Evolutionary conservation across 2,888 invertebrate genomes (phyloP).

Genomic region (Barypeithes pellucidus): DNA sequence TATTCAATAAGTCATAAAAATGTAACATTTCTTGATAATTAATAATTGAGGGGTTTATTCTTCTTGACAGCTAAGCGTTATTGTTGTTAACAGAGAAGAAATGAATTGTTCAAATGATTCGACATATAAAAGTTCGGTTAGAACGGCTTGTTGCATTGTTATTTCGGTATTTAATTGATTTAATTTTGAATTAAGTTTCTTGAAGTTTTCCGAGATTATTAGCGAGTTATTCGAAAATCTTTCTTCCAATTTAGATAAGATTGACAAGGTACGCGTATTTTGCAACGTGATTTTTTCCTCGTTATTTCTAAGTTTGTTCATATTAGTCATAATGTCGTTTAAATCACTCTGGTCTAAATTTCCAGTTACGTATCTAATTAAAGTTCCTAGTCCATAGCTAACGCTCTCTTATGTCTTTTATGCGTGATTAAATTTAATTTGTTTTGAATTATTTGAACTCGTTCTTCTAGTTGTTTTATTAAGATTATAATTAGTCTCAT

Average conservation of each 20-base stretch:
- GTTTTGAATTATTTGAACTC: neutral
- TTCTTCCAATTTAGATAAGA: constrained; percentile 14
- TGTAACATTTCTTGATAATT: neutral
- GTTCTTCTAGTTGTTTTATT: constrained; percentile 16
- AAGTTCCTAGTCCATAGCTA: constrained; percentile 11
- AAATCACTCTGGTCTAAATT: constrained; percentile 25
- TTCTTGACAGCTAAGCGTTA: neutral
- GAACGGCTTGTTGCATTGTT: constrained; percentile 5
- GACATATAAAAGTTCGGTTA: constrained; percentile 9
- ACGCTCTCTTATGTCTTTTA: neutral
- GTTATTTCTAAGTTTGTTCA: constrained; percentile 14
- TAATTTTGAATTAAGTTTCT: constrained; percentile 8
- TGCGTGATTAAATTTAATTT: constrained; percentile 11
- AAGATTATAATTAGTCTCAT: neutral
- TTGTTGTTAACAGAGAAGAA: constrained; percentile 3
- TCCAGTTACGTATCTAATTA: constrained; percentile 21
- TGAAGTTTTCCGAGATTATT: constrained; percentile 12
- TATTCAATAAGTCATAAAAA: neutral
- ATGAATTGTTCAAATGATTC: constrained; percentile 10
- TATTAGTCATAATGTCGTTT: constrained; percentile 19
- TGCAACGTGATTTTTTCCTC: constrained; percentile 7
- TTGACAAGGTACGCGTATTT: constrained; percentile 4
- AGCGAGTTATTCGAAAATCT: constrained; percentile 2
- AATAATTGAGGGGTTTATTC: constrained; percentile 1
- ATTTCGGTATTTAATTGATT: neutral